Evolutionary conservation across 1,140 invertebrate species (phyloP), one percentile per base, ranked within the genome.

Genomic region (Riptortus pedestris): DNA sequence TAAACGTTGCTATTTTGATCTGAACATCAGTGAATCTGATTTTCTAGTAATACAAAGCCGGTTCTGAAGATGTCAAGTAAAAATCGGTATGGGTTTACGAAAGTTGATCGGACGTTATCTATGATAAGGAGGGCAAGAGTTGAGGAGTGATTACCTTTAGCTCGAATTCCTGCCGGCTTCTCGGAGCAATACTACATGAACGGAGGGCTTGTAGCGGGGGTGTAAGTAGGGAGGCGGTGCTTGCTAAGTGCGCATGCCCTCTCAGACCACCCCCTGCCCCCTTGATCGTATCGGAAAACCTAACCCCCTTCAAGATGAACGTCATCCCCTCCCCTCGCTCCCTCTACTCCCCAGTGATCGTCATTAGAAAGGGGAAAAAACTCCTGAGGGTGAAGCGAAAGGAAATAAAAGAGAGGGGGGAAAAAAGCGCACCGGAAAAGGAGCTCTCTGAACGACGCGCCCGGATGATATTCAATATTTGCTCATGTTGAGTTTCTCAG

Each of bases 391-490:
- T 3, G 16, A 12, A 22, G 22, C n/a, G 4, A 47, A 47, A 20
- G 22, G 45, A n/a, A 11, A 45, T n/a, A 45, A 47, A 47, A 47
- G 22, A 47, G 22, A 20, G 22, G n/a, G 22, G n/a, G 22, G n/a
- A 18, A 20, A 47, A 47, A 47, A 47, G 45, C 9, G 4, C n/a
- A n/a, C n/a, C n/a, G n/a, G n/a, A n/a, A n/a, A n/a, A n/a, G n/a
- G n/a, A n/a, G n/a, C n/a, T n/a, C n/a, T n/a, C n/a, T n/a, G n/a
- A n/a, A n/a, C n/a, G n/a, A n/a, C n/a, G n/a, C n/a, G 45, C n/a
- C n/a, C 12, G 45, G 45, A 47, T 47, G 45, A 47, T 47, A 47
- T 47, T 47, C 45, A 47, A 47, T 47, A 47, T 47, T 47, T 47
- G 45, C 16, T 22, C 9, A 47, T 22, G n/a, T n/a, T n/a, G n/a